These are phyloP conservation scores for Leptinotarsa undecemlineata DNA, from an alignment of 1,140 invertebrate genomes.

Conservation along the genomic window DNA sequence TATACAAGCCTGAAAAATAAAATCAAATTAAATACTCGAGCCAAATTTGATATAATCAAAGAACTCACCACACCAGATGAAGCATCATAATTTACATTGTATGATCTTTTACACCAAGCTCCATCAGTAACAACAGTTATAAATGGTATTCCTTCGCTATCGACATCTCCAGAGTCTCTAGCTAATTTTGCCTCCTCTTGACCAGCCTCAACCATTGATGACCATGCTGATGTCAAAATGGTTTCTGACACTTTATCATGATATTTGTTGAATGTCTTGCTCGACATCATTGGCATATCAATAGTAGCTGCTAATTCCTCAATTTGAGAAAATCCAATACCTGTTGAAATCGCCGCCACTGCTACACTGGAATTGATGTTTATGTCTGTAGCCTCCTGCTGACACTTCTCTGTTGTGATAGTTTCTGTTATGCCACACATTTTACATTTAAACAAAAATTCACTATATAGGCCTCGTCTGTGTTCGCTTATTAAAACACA, in stretches of 20 bases:
- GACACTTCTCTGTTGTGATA: not conserved
- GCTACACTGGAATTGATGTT: slow-evolving; percentile 10
- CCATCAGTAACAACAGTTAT: slow-evolving; percentile 16
- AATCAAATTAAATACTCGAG: not conserved
- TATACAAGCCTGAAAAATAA: slow-evolving; percentile 36
- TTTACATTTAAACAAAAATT: not conserved
- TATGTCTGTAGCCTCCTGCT: not conserved
- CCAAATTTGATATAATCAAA: not conserved
- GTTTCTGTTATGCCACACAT: not conserved
- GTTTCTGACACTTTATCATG: not conserved
- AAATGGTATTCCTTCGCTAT: slow-evolving; percentile 26
- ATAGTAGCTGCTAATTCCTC: slow-evolving; percentile 1
- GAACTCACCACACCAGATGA: slow-evolving; percentile 46
- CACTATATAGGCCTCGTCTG: not conserved
- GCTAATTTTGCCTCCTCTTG: slow-evolving; percentile 45
- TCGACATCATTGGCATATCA: slow-evolving; percentile 21
- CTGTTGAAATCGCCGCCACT: slow-evolving; percentile 13
- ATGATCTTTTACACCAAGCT: slow-evolving; percentile 20
- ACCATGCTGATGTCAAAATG: not conserved
- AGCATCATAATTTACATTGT: slow-evolving; percentile 44
- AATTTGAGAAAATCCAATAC: not conserved
- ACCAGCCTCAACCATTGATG: slow-evolving; percentile 45
- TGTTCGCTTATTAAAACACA: not conserved
- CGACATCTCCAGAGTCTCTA: slow-evolving; percentile 43
- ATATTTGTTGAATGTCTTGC: not conserved